Percentiles rank a stretch among this genome's conserved stretches.
phyloP scores from a whole-genome alignment of 2,113 vertebrate genomes.

The Phyllopteryx taeniolatus region DNA sequence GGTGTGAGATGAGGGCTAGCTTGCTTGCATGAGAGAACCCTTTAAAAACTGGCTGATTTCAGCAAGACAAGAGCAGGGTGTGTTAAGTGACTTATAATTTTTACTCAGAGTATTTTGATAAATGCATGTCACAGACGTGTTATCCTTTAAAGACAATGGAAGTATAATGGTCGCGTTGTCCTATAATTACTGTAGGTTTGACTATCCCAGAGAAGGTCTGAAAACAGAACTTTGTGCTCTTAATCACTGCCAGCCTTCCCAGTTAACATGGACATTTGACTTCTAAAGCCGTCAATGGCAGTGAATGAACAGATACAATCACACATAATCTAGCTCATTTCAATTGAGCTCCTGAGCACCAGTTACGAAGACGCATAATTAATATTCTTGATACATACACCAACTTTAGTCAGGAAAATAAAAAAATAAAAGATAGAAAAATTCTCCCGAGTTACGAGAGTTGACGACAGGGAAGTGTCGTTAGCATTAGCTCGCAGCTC shows the following conservation, averaged over 20 bases:
- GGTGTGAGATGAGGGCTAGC: not conserved
- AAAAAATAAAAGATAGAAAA: not conserved
- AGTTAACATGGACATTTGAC: no score
- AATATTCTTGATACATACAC: no score
- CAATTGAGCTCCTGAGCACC: not conserved
- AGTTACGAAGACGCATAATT: not conserved
- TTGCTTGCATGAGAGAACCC: not conserved
- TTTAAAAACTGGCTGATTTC: not conserved
- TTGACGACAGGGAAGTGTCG: not conserved
- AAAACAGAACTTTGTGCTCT: not conserved
- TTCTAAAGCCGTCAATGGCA: no score
- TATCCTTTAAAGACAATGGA: no score
- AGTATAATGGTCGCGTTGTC: not conserved
- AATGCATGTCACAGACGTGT: no score
- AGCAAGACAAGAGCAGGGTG: not conserved
- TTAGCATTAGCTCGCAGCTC: conserved; percentile 50
- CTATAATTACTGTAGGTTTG: not conserved
- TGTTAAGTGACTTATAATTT: not conserved
- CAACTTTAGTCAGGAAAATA: not conserved
- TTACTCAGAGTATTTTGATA: not conserved
- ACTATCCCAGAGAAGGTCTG: not conserved
- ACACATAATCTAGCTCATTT: not conserved
- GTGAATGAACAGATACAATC: not conserved
- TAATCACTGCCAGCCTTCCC: not conserved
- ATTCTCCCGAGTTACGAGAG: not conserved